These are phyloP conservation scores for Aleiodes leptofemur DNA, from an alignment of 2,888 invertebrate species.

Conservation along the genomic window DNA sequence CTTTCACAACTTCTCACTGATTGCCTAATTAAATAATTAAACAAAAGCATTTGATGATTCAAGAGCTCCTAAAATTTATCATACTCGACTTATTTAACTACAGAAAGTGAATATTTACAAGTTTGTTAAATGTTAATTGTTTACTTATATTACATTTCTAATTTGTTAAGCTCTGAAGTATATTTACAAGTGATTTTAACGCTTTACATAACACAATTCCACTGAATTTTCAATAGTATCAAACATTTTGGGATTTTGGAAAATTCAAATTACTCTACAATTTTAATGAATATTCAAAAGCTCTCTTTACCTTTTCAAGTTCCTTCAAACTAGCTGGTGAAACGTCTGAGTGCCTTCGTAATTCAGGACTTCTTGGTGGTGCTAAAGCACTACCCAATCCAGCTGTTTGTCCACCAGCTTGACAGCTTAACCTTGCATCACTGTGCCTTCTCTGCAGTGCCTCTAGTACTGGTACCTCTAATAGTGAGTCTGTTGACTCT, in stretches of 20 bases:
- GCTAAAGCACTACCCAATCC: slow-evolving; percentile 81
- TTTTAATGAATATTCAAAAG: slow-evolving; percentile 25
- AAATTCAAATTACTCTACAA: not conserved
- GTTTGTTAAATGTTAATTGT: too few relatives aligned
- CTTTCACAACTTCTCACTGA: too few relatives aligned
- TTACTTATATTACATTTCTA: too few relatives aligned
- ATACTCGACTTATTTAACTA: too few relatives aligned
- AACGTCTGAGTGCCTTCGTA: slow-evolving; percentile 89
- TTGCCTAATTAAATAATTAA: too few relatives aligned
- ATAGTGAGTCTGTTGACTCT: slow-evolving; percentile 89
- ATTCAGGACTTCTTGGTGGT: slow-evolving; percentile 89
- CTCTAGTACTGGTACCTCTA: slow-evolving; percentile 88
- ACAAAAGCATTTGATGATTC: too few relatives aligned
- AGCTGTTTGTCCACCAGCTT: slow-evolving; percentile 70
- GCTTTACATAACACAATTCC: too few relatives aligned
- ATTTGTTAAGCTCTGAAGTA: too few relatives aligned
- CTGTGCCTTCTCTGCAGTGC: slow-evolving; percentile 88
- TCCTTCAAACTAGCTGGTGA: slow-evolving; percentile 92
- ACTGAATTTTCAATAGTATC: not conserved
- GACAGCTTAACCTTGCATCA: slow-evolving; percentile 83
- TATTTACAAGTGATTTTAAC: too few relatives aligned
- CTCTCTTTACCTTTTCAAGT: slow-evolving; percentile 84
- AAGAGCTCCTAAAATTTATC: too few relatives aligned
- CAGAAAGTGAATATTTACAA: too few relatives aligned
- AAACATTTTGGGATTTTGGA: not conserved